A percentile compares a stretch with the other conserved stretches of the same genome.
Evolutionary conservation across 1,140 invertebrate genomes (phyloP).

Genomic region (Halyomorpha halys): DNA sequence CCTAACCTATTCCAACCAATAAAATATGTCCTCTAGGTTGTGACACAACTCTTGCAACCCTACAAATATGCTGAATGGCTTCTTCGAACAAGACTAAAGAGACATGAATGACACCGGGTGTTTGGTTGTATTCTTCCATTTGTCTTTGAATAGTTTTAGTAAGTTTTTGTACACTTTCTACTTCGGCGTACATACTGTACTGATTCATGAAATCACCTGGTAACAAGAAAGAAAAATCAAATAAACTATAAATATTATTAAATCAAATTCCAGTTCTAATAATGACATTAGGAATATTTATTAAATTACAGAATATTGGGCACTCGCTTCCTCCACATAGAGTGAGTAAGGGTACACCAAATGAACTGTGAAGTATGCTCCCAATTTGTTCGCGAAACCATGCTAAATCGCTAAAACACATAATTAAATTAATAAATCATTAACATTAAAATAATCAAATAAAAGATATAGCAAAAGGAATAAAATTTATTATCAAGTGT

Average conservation of each 20-base stretch:
- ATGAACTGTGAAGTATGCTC: constrained; percentile 58
- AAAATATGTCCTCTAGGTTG: constrained; percentile 73
- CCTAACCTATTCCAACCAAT: constrained; percentile 62
- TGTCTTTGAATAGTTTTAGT: constrained; percentile 52
- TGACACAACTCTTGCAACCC: constrained; percentile 69
- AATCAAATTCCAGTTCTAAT: neutral
- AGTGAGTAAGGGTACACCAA: constrained; percentile 65
- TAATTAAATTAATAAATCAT: too few relatives aligned
- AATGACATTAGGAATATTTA: neutral
- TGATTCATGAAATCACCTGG: constrained; percentile 63
- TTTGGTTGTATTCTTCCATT: constrained; percentile 68
- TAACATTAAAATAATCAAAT: too few relatives aligned
- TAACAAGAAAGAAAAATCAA: neutral
- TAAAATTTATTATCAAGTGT: too few relatives aligned
- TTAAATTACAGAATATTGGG: constrained; percentile 54
- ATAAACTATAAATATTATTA: neutral
- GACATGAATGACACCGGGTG: constrained; percentile 60
- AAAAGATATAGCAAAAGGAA: too few relatives aligned
- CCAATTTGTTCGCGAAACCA: constrained; percentile 60
- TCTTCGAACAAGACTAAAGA: constrained; percentile 73
- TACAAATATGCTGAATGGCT: constrained; percentile 71
- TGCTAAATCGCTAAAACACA: constrained; percentile 51
- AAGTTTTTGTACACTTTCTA: constrained; percentile 49
- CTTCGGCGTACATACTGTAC: constrained; percentile 64
- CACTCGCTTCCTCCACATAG: constrained; percentile 64